phyloP scores from a whole-genome alignment of 2,888 invertebrate genomes.

The Ptilodon capucinus region DNA sequence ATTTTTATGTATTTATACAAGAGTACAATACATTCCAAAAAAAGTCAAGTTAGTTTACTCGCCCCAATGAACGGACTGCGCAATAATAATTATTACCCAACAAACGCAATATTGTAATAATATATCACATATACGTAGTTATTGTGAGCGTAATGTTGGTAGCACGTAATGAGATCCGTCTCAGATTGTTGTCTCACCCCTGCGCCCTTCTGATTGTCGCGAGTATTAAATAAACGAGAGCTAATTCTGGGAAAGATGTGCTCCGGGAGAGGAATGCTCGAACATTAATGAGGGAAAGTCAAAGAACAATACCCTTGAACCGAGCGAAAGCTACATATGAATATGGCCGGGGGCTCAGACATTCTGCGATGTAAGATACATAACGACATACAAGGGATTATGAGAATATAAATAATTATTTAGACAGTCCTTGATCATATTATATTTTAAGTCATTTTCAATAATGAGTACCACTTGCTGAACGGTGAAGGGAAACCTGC shows the following conservation, averaged over 20 bases:
- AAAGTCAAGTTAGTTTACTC: no score
- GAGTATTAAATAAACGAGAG: slow-evolving; percentile 68
- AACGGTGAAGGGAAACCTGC: no score
- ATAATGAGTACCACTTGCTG: no score
- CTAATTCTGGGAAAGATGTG: slow-evolving; percentile 57
- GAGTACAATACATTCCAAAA: no score
- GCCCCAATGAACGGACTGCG: no score
- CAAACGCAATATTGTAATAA: background rate
- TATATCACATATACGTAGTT: background rate
- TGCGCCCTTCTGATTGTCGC: slow-evolving; percentile 51
- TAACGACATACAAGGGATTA: background rate
- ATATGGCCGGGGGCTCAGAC: background rate
- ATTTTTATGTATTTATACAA: no score
- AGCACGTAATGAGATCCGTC: slow-evolving; percentile 57
- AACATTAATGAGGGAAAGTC: slow-evolving; percentile 44
- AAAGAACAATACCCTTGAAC: background rate
- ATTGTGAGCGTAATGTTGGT: slow-evolving; percentile 9
- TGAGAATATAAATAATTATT: background rate
- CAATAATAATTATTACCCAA: no score
- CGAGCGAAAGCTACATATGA: background rate
- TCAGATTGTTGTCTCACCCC: slow-evolving; percentile 54
- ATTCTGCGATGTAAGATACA: background rate
- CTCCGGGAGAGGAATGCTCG: slow-evolving; percentile 43
- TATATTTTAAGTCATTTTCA: no score
- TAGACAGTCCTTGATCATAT: no score